These are phyloP conservation scores for Bimastos eiseni DNA, from an alignment of 2,888 invertebrate genomes.

Conservation along the genomic window DNA sequence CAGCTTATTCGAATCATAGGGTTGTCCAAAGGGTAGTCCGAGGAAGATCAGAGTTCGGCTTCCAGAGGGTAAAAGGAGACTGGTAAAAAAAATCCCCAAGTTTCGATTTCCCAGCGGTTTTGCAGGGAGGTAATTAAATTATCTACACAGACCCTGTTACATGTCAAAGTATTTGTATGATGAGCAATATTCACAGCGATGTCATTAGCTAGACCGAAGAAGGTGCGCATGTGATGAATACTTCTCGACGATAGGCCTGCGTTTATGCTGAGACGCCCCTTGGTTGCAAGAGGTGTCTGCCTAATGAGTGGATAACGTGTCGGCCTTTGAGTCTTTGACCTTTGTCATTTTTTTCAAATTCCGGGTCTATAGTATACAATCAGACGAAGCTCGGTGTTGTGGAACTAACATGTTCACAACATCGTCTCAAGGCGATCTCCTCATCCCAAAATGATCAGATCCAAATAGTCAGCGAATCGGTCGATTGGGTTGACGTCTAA, in stretches of 20 bases:
- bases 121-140: background rate
- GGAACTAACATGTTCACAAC: no score
- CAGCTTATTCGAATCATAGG: no score
- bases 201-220: background rate
- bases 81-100: no score
- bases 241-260: background rate
- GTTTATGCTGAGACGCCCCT: background rate
- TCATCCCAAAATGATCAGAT: no score
- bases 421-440: no score
- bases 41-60: no score
- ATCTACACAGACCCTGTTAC: background rate
- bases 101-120: no score
- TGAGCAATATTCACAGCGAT: background rate
- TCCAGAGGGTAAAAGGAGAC: no score
- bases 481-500: no score
- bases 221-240: background rate
- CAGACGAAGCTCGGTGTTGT: background rate
- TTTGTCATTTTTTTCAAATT: background rate
- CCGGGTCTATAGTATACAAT: background rate
- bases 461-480: no score
- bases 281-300: background rate
- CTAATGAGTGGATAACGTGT: background rate
- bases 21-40: no score
- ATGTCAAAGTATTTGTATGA: background rate
- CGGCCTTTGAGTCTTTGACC: slow-evolving; percentile 4